Evolutionary conservation across 2,113 vertebrate species (phyloP).

Genomic region (Osmerus mordax): DNA sequence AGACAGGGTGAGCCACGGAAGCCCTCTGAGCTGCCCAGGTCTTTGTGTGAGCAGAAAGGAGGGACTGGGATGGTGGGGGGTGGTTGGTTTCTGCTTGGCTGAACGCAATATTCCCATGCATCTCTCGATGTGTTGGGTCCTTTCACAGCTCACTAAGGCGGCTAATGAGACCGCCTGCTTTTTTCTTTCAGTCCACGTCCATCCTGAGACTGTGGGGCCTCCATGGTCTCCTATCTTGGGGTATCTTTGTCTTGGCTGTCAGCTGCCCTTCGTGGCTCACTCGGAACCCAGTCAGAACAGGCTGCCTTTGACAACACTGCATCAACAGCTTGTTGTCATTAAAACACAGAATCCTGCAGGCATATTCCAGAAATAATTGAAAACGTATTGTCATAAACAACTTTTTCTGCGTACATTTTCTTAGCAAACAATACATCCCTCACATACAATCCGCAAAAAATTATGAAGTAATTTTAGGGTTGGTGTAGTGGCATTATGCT

Average conservation of each 20-base stretch:
- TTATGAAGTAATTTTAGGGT: background rate
- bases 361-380: background rate
- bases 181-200: conserved; percentile 5
- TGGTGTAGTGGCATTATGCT: background rate
- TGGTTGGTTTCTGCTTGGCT: conserved; percentile 32
- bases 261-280: background rate
- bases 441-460: background rate
- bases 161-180: conserved; percentile 11
- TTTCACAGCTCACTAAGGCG: conserved; percentile 21
- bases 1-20: background rate
- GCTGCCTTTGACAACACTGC: background rate
- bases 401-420: background rate
- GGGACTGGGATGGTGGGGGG: background rate
- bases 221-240: background rate
- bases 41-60: conserved; percentile 18
- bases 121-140: conserved; percentile 12
- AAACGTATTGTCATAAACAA: background rate
- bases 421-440: background rate
- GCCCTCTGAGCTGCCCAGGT: conserved; percentile 3
- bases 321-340: background rate
- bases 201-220: background rate
- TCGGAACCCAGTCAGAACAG: background rate
- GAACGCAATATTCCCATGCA: conserved; percentile 14
- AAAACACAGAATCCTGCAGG: background rate
- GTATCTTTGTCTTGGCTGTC: background rate